Evolutionary conservation across 2,113 vertebrate genomes (phyloP).

Genomic region (Pyxicephalus adspersus): DNA sequence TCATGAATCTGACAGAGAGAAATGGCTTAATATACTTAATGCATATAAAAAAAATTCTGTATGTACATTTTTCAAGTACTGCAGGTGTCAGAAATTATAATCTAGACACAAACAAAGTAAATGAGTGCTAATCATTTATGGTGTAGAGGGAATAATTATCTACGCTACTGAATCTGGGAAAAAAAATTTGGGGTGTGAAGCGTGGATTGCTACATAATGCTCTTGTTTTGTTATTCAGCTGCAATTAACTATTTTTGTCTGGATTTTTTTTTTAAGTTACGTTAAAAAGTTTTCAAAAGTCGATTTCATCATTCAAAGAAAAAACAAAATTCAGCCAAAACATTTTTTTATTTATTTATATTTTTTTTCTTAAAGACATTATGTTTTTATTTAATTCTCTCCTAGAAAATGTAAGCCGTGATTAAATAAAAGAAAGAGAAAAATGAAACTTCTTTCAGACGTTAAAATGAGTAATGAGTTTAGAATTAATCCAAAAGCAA

Average conservation of each 20-base stretch:
- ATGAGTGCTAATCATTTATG: slow-evolving; percentile 57
- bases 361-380: slow-evolving; percentile 73
- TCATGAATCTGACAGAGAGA: slow-evolving; percentile 38
- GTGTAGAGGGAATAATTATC: slow-evolving; percentile 54
- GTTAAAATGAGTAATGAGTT: slow-evolving; percentile 82
- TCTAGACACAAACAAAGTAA: slow-evolving; percentile 51
- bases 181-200: slow-evolving; percentile 48
- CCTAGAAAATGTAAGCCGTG: slow-evolving; percentile 68
- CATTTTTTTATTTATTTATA: slow-evolving; percentile 62
- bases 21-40: slow-evolving; percentile 55
- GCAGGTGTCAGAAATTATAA: slow-evolving; percentile 55
- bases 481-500: slow-evolving; percentile 87
- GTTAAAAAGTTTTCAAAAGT: slow-evolving; percentile 52
- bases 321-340: slow-evolving; percentile 71
- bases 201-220: slow-evolving; percentile 1
- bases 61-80: slow-evolving; percentile 55
- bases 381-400: slow-evolving; percentile 68
- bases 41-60: slow-evolving; percentile 44
- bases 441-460: slow-evolving; percentile 80
- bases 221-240: slow-evolving; percentile 45
- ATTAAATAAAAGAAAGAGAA: slow-evolving; percentile 82
- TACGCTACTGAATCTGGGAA: slow-evolving; percentile 44
- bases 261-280: slow-evolving; percentile 58
- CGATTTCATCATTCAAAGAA: slow-evolving; percentile 57
- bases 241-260: slow-evolving; percentile 33